A percentile compares a stretch with the other conserved stretches of the same genome.
Evolutionary conservation across 1,140 invertebrate genomes (phyloP).

Genomic region (Micrasema longulum): DNA sequence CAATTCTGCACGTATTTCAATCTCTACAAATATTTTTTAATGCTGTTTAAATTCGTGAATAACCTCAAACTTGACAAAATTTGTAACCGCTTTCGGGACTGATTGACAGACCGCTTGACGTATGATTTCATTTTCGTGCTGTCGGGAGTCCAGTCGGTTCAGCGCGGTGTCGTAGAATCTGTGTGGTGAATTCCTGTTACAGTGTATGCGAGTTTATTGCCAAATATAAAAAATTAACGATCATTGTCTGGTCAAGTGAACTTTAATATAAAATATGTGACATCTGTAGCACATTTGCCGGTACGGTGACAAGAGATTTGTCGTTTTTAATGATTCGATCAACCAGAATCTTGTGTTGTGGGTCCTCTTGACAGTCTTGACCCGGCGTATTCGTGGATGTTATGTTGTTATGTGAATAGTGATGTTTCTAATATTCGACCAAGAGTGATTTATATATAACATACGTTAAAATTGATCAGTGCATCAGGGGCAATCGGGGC

Average conservation of each 20-base stretch:
- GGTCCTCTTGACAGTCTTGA: too few species aligned
- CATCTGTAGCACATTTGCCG: constrained; percentile 11
- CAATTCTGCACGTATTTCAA: not conserved
- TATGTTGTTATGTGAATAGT: too few species aligned
- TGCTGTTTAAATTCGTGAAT: constrained; percentile 6
- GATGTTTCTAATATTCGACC: too few species aligned
- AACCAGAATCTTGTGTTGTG: too few species aligned
- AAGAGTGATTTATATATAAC: too few species aligned
- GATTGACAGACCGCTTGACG: constrained; percentile 27
- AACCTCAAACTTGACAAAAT: constrained; percentile 32
- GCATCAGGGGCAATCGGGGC: too few species aligned
- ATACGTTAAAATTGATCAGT: too few species aligned
- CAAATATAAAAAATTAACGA: not conserved
- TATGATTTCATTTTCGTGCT: constrained; percentile 18
- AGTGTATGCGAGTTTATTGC: not conserved
- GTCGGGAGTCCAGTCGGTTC: not conserved
- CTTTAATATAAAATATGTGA: not conserved
- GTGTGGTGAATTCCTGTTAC: not conserved
- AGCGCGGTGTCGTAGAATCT: not conserved
- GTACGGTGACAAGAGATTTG: not conserved
- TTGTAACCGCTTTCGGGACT: constrained; percentile 31
- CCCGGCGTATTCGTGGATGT: too few species aligned
- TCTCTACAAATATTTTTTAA: not conserved
- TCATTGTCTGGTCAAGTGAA: constrained; percentile 7
- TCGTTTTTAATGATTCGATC: too few species aligned